Base-by-base conservation (phyloP, 2,797 vertebrate species). In the Chromis chromis region DNA sequence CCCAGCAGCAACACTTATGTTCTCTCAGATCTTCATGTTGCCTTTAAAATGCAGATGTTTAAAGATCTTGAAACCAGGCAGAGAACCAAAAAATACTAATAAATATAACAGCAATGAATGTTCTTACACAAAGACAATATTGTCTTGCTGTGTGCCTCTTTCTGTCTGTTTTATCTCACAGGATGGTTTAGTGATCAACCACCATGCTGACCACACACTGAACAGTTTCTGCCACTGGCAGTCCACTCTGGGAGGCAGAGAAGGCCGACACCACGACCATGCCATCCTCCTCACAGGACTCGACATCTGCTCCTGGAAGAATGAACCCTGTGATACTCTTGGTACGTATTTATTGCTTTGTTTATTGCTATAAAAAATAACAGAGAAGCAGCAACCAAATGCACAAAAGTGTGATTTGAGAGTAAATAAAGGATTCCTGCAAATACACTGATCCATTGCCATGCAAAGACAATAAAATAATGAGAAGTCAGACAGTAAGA, bases 181-280 rank as follows among this genome's bases (percentile, higher is more conserved):
- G 96, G 94, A 96, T 1, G 96, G 96, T 16, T 93, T 98, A 75
- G 90, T 94, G 75, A 96, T 98, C 85, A 96, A 89, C 88, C 96
- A 98, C 84, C 96, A 98, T 13, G 96, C 96, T 6, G 96, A 98
- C 92, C 96, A 94, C 87, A 96, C 96, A 28, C 87, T 98, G 65
- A 97, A 95, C 89, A 98, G 96, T 87, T 98, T 98, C 91, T 98
- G 96, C 85, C 96, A 96, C 89, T 98, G 96, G 96, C 96, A 98
- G 86, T 96, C 96, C 1, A 94, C 95, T 22, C 85, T 98, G 66
- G 91, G 93, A 64, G 94, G 96, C 21, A 92, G 89, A 75, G 94
- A 95, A 12, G 96, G 96, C n/a, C 92, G 87, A 0, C 96, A 95
- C 31, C 96, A 98, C 2, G 96, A 98, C 91, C 96, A 98, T 0